Base-by-base conservation (phyloP, 2,888 invertebrate genomes). In the Ophion obscuratus region DNA sequence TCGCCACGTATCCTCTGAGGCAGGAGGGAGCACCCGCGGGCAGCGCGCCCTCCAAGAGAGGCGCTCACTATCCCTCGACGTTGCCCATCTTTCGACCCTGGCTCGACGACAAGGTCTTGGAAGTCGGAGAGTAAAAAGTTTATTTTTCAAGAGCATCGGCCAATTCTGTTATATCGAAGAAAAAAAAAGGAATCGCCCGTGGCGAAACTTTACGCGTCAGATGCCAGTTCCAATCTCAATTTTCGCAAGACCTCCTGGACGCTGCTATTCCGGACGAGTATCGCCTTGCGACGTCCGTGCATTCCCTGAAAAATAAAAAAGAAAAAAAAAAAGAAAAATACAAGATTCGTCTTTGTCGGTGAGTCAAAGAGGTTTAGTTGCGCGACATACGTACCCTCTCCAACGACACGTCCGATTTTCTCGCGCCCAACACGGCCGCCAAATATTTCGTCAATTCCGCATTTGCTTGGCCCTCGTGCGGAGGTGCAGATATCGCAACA, bases 31-130 rank as follows among this genome's bases (percentile, higher is more conserved):
- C 96, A 83, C 95, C 95, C 61, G 95, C 95, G n/a, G 95, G 95
- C 88, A 96, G 96, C 87, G 95, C 95, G 6, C 96, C 96, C 36
- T 95, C 96, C 44, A 97, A 97, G 91, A 96, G 97, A 53, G 97
- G 98, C 89, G 97, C 98, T n/a, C 98, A 98, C 94, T 98, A 98
- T 95, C 98, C 98, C 77, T 97, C 97, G 88, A 98, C 98, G 67
- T 95, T 98, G 93, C 98, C 98, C 68, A 97, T 98, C 89, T 98
- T 98, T 94, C 95, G 98, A 88, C 98, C 98, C 66, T 98, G 98
- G 98, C 95, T 98, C 80, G 97, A 97, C 92, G 98, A 98, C 90
- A 96, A 96, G 92, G 95, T 95, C 36, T 94, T 95, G 84, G 94
- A 95, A 79, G 92, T 94, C 74, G 93, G 94, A 82, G 94, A 94